A percentile compares a stretch with the other conserved stretches of the same genome.
These are phyloP conservation scores for Cichlasoma orientale DNA, from an alignment of 2,797 vertebrate genomes.

Conservation along the genomic window DNA sequence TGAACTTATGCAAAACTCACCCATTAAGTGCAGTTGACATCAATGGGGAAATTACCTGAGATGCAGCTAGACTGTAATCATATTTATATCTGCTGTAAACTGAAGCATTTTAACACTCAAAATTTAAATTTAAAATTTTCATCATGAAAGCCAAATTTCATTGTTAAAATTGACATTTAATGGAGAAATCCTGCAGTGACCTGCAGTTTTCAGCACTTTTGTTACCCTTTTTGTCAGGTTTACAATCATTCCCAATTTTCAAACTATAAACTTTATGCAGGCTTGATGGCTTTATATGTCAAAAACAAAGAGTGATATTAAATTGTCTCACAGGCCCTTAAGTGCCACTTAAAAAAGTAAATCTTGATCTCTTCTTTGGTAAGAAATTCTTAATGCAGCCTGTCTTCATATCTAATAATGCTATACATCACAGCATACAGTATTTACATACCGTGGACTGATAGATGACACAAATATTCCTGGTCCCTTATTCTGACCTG, in stretches of 20 bases:
- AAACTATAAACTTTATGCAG: neutral
- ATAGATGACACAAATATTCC: slow-evolving; percentile 33
- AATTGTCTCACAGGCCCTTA: neutral
- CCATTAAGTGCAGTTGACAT: neutral
- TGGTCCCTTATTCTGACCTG: slow-evolving; percentile 21
- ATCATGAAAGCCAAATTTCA: neutral
- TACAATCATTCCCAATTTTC: neutral
- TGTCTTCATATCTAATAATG: neutral
- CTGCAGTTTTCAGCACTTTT: neutral
- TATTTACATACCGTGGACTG: slow-evolving; percentile 13
- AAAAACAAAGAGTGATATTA: neutral
- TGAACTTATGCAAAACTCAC: no score
- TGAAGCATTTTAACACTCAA: neutral
- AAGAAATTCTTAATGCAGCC: neutral
- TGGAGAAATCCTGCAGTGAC: neutral
- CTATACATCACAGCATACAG: neutral
- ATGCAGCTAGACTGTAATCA: neutral
- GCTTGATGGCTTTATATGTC: neutral
- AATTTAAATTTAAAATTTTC: neutral
- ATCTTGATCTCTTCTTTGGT: neutral
- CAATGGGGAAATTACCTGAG: neutral
- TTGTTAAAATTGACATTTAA: neutral
- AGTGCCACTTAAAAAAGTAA: neutral
- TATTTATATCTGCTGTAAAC: neutral
- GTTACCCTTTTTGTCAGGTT: neutral